These are phyloP conservation scores for Macquaria australasica DNA, from an alignment of 2,113 vertebrate genomes.

Conservation along the genomic window DNA sequence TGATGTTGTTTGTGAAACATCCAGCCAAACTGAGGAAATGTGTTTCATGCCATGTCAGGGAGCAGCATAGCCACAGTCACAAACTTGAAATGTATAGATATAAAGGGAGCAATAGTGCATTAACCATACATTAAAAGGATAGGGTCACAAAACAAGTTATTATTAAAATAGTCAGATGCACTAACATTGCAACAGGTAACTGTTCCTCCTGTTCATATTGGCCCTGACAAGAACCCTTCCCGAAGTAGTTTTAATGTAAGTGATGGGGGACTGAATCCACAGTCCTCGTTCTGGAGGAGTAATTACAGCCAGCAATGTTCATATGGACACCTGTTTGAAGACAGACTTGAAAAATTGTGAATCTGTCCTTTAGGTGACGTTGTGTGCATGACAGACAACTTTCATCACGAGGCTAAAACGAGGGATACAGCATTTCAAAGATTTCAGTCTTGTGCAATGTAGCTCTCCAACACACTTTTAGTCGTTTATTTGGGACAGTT, in stretches of 20 bases:
- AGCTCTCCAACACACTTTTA: neutral
- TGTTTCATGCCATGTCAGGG: neutral
- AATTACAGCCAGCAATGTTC: neutral
- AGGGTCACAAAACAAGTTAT: neutral
- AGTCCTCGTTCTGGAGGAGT: too few species aligned
- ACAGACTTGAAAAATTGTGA: too few species aligned
- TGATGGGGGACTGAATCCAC: too few species aligned
- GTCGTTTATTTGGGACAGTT: neutral
- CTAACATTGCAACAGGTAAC: too few species aligned
- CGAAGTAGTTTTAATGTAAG: too few species aligned
- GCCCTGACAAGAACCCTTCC: too few species aligned
- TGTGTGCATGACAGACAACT: neutral
- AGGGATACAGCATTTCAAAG: neutral
- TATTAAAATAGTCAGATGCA: too few species aligned
- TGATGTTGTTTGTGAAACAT: slow-evolving; percentile 2
- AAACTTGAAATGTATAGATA: neutral
- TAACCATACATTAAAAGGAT: neutral
- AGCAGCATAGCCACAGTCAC: neutral
- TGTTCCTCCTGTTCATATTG: too few species aligned
- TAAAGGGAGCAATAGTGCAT: too few species aligned
- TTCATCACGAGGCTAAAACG: neutral
- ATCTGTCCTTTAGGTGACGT: neutral
- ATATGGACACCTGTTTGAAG: neutral
- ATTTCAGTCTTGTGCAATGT: neutral
- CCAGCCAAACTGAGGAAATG: neutral